Evolutionary conservation across 1,140 invertebrate species (phyloP).

Genomic region (Protaetia brevitarsis): DNA sequence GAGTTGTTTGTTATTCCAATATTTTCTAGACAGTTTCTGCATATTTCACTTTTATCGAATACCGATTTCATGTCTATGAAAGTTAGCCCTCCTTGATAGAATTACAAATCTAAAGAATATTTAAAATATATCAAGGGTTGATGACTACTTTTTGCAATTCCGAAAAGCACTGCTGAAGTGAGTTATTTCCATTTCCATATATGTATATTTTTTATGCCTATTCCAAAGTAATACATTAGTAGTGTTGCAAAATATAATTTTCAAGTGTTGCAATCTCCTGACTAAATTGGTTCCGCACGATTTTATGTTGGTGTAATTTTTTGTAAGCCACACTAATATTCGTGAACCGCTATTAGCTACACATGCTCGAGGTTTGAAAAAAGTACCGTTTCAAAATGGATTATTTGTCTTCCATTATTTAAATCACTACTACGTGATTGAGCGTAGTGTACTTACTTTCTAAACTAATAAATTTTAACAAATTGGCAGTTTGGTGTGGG

Average conservation of each 20-base stretch:
- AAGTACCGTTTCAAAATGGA: constrained; percentile 3
- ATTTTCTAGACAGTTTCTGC: no score
- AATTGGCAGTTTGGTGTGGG: not conserved
- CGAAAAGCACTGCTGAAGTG: no score
- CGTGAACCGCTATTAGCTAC: not conserved
- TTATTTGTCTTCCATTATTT: constrained; percentile 5
- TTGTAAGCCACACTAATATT: not conserved
- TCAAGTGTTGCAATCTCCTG: not conserved
- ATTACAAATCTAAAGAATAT: no score
- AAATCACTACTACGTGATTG: constrained; percentile 11
- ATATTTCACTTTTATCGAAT: no score
- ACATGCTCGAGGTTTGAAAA: not conserved
- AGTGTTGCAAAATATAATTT: not conserved
- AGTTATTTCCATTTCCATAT: no score
- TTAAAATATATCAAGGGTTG: no score
- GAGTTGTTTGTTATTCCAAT: no score
- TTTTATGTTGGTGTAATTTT: not conserved
- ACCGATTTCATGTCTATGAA: no score
- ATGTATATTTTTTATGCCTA: no score
- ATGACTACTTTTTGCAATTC: no score
- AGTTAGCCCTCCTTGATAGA: no score
- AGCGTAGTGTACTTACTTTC: constrained; percentile 4
- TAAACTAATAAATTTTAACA: constrained; percentile 14
- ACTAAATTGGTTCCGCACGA: not conserved
- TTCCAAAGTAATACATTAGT: no score